Conservation (phyloP, 2,888 invertebrate species). For the Apamea anceps region DNA sequence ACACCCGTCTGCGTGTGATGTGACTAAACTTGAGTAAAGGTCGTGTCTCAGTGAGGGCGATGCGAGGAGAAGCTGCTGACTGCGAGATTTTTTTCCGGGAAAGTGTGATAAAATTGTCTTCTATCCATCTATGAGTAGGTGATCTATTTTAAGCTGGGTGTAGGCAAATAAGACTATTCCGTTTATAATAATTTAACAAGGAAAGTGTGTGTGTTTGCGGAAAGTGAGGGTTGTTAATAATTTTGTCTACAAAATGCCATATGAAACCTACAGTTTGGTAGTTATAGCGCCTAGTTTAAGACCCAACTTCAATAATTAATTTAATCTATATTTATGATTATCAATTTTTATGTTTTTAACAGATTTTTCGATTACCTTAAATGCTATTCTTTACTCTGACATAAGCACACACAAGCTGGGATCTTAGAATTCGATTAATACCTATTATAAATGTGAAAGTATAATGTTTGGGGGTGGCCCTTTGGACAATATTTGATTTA, state of each 20-base stretch:
- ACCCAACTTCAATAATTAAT: neutral
- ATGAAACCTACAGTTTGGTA: neutral
- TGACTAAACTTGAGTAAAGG: slow-evolving; percentile 26
- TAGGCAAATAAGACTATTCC: too few relatives aligned
- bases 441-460: too few relatives aligned
- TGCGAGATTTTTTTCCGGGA: neutral
- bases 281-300: neutral
- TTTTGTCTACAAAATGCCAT: neutral
- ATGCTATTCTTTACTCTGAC: too few relatives aligned
- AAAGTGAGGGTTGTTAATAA: too few relatives aligned
- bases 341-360: neutral
- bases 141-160: neutral
- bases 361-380: too few relatives aligned
- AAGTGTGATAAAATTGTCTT: neutral
- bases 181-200: neutral
- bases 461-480: too few relatives aligned
- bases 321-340: neutral
- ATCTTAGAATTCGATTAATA: too few relatives aligned
- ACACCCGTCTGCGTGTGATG: slow-evolving; percentile 57
- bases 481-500: too few relatives aligned
- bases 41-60: neutral
- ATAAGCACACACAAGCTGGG: too few relatives aligned
- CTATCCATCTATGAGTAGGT: neutral
- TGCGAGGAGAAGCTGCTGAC: slow-evolving; percentile 11
- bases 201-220: neutral